phyloP scores from a whole-genome alignment of 2,888 invertebrate species.

The Reticulitermes lucifugus region DNA sequence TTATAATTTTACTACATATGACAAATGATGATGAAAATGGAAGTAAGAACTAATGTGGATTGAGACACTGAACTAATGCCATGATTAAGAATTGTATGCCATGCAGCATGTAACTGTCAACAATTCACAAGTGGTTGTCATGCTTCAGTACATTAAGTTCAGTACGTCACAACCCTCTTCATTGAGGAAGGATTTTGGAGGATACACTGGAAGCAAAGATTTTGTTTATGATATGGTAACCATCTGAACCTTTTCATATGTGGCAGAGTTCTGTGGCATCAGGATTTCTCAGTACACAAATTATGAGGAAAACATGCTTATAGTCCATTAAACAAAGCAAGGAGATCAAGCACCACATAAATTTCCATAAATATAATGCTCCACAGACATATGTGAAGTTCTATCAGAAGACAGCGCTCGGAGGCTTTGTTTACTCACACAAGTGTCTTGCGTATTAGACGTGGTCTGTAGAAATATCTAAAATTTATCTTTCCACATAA shows the following conservation, averaged over 20 bases:
- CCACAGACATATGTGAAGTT: too few relatives aligned
- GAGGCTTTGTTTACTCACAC: neutral
- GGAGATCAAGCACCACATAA: neutral
- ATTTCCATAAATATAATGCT: neutral
- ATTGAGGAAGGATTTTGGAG: neutral
- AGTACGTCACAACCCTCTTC: neutral
- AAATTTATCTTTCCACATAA: neutral
- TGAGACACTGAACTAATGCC: neutral
- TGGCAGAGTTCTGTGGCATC: constrained; percentile 17
- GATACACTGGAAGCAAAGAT: constrained; percentile 36
- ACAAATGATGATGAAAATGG: constrained; percentile 1
- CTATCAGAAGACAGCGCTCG: neutral
- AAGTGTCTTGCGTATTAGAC: too few relatives aligned
- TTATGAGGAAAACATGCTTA: constrained; percentile 27
- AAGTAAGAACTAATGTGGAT: neutral
- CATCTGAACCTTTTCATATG: constrained; percentile 42
- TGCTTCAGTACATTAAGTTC: neutral
- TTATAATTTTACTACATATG: neutral
- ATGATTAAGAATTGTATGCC: too few relatives aligned
- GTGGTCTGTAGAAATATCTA: too few relatives aligned
- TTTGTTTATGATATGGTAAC: constrained; percentile 46
- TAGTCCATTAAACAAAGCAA: constrained; percentile 29
- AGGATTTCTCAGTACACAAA: constrained; percentile 34
- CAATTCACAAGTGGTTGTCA: neutral
- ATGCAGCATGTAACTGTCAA: too few relatives aligned